These are phyloP conservation scores for Novumbra hubbsi DNA, from an alignment of 2,797 vertebrate genomes.

Conservation along the genomic window DNA sequence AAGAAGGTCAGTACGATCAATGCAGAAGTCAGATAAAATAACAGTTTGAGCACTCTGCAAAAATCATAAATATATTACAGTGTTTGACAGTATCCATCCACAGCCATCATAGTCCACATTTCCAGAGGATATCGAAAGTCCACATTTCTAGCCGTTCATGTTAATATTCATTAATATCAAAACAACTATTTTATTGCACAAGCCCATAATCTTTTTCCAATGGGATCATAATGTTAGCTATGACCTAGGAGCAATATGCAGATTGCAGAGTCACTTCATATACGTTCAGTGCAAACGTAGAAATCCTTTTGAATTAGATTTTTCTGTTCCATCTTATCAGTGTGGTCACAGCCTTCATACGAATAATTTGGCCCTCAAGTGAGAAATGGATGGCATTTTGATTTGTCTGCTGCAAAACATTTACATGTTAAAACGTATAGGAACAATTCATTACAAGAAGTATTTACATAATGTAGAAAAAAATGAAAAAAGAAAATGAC, in stretches of 20 bases:
- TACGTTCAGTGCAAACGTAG: conserved; percentile 57
- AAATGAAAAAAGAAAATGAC: not conserved
- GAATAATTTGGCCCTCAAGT: conserved; percentile 33
- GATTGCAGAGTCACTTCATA: conserved; percentile 51
- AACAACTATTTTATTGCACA: conserved; percentile 73
- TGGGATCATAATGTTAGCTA: conserved; percentile 48
- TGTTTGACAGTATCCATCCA: conserved; percentile 55
- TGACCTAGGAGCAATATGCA: conserved; percentile 49
- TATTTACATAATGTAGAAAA: conserved; percentile 25
- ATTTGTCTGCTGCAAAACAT: conserved; percentile 22
- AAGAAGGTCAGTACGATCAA: conserved; percentile 45
- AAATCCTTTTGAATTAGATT: conserved; percentile 66
- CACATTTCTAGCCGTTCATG: conserved; percentile 20
- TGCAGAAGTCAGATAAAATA: conserved; percentile 45
- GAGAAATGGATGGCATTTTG: conserved; percentile 11
- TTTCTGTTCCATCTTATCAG: conserved; percentile 51
- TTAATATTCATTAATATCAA: conserved; percentile 67
- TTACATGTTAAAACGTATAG: conserved; percentile 26
- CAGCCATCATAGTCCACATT: conserved; percentile 51
- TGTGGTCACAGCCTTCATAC: conserved; percentile 40
- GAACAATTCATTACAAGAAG: conserved; percentile 29
- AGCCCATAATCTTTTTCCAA: conserved; percentile 75
- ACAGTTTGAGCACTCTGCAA: conserved; percentile 37
- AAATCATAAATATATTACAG: conserved; percentile 58
- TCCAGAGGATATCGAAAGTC: conserved; percentile 43